A percentile compares a stretch with the other conserved stretches of the same genome.
Conservation (phyloP, 2,113 vertebrate genomes). For the Jacana jacana region DNA sequence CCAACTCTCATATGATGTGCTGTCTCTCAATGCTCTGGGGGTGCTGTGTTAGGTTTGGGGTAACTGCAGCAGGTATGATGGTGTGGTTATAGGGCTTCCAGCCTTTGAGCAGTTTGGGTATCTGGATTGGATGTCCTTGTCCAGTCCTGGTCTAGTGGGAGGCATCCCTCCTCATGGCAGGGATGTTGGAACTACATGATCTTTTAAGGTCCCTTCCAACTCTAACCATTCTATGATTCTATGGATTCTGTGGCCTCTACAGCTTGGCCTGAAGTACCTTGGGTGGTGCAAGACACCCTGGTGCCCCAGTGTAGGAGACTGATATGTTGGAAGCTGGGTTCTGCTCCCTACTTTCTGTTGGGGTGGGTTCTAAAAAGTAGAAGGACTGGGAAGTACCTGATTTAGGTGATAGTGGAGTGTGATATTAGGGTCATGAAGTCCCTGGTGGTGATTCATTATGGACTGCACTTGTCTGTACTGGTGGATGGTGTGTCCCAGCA, state of each 20-base stretch:
- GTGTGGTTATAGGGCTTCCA: not conserved
- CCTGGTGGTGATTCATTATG: not conserved
- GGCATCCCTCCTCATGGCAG: not conserved
- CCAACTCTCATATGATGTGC: not conserved
- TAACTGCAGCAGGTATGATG: not conserved
- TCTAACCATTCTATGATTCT: not conserved
- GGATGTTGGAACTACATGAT: not conserved
- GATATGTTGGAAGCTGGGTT: not conserved
- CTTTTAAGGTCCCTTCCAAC: not conserved
- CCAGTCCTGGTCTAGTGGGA: not conserved
- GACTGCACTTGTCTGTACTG: not conserved
- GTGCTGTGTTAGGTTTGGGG: not conserved
- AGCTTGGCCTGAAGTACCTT: not conserved
- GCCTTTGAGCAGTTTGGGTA: not conserved
- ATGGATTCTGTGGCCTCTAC: not conserved
- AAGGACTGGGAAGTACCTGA: not conserved
- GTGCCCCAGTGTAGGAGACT: not conserved
- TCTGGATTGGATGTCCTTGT: too few relatives aligned
- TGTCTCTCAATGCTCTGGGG: not conserved
- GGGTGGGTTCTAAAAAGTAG: not conserved
- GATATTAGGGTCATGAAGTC: too few relatives aligned
- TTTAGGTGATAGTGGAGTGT: too few relatives aligned
- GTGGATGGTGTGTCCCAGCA: not conserved
- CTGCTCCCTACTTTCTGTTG: not conserved
- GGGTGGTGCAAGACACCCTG: rapidly evolving